Evolutionary conservation across 2,888 invertebrate species (phyloP), one percentile per base, ranked within the genome.

Genomic region (Allophyes oxyacanthae): DNA sequence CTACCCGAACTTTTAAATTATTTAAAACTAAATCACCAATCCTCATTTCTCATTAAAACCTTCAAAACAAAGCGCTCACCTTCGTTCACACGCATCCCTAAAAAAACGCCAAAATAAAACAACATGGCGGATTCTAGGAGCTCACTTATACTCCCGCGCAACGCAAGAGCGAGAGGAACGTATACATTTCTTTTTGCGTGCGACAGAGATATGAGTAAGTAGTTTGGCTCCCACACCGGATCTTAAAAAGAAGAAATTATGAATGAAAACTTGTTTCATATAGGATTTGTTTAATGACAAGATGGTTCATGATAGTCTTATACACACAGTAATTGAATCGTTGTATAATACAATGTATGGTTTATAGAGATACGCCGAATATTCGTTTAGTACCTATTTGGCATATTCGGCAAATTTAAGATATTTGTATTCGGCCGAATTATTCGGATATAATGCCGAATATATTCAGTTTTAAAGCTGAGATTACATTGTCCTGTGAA

Each of bases 141-240:
- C 61, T 64, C 60, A 66, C 61, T 70, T 64, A 62, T 66, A 71
- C 67, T 69, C 66, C 59, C 69, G 69, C 73, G 66, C 72, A 71
- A 48, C 28, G 43, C 34, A 45, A n/a, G 60, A 81, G 32, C 10
- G 68, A 72, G 75, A 77, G 11, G 13, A 37, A 10, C 6, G 5
- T 52, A 71, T 44, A 0, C 0, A 8, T 0, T 1, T 0, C 5
- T 0, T 10, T 11, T 0, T 5, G 33, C 0, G 46, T 20, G 50
- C 5, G 34, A 74, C 26, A 28, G 45, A 42, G 68, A 62, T 8
- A 15, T 37, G 6, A 14, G 36, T 45, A 61, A 15, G 15, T 50
- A 43, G 42, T 81, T 80, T 71, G 72, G 57, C 78, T 88, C 81
- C 63, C 83, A 78, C 86, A 86, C 86, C 86, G 88, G 86, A 87